These are phyloP conservation scores for Archivesica marissinica DNA, from an alignment of 1,140 invertebrate species.

Conservation along the genomic window DNA sequence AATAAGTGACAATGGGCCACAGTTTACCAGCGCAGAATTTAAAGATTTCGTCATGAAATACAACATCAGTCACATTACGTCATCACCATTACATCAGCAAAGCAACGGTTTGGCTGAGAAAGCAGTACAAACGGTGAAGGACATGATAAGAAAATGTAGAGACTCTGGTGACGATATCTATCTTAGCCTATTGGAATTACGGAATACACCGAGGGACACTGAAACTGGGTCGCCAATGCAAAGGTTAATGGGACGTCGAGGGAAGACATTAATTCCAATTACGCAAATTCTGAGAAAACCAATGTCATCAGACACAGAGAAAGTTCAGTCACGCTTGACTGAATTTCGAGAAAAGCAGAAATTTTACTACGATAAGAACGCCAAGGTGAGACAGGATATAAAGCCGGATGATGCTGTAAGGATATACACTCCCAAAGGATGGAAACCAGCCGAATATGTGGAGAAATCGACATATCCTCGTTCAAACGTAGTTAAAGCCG, in stretches of 20 bases:
- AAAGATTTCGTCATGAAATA: not conserved
- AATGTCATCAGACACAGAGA: too few relatives aligned
- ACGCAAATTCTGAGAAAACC: too few relatives aligned
- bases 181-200: slow-evolving; percentile 35
- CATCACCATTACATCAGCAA: slow-evolving; percentile 50
- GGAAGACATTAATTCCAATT: slow-evolving; percentile 4
- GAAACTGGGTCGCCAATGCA: slow-evolving; percentile 15
- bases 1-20: slow-evolving; percentile 8
- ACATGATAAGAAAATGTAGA: slow-evolving; percentile 18
- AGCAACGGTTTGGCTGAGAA: slow-evolving; percentile 64
- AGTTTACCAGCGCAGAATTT: not conserved
- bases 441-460: too few relatives aligned
- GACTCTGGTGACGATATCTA: slow-evolving; percentile 26
- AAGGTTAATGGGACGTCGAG: slow-evolving; percentile 16
- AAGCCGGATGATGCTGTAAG: too few relatives aligned
- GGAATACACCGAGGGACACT: slow-evolving; percentile 52
- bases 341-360: too few relatives aligned
- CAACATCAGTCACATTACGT: slow-evolving; percentile 12
- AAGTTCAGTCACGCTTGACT: too few relatives aligned
- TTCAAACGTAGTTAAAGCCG: too few relatives aligned
- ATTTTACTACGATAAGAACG: too few relatives aligned
- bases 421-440: too few relatives aligned
- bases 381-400: too few relatives aligned
- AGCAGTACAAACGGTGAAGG: slow-evolving; percentile 62
- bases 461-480: too few relatives aligned